These are phyloP conservation scores for Adelosebastes latens DNA, from an alignment of 2,797 vertebrate species.

Conservation along the genomic window DNA sequence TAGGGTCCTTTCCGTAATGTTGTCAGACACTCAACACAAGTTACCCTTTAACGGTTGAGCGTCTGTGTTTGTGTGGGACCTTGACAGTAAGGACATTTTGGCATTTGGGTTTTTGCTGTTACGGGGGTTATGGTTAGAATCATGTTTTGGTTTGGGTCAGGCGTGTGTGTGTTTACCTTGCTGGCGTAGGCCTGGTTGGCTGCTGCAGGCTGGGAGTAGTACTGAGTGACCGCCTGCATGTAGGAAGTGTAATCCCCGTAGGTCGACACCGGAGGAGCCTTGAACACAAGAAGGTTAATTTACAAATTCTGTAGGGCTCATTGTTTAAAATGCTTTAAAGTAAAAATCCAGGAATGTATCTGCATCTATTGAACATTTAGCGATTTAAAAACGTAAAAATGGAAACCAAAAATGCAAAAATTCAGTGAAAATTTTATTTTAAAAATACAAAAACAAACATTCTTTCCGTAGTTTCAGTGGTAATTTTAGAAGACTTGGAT, in stretches of 20 bases:
- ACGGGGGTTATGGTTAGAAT: neutral
- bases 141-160: neutral
- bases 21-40: too few relatives aligned
- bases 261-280: slow-evolving; percentile 76
- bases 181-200: slow-evolving; percentile 76
- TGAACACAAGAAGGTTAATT: slow-evolving; percentile 26
- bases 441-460: neutral
- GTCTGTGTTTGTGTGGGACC: neutral
- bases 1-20: too few relatives aligned
- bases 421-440: neutral
- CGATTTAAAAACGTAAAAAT: neutral
- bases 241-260: slow-evolving; percentile 84
- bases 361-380: neutral
- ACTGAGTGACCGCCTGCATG: slow-evolving; percentile 86
- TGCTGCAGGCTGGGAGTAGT: slow-evolving; percentile 84
- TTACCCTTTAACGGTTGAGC: neutral
- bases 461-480: neutral
- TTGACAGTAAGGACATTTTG: neutral
- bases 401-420: neutral
- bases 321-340: neutral
- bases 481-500: neutral
- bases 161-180: slow-evolving; percentile 76
- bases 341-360: neutral
- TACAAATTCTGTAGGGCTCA: neutral
- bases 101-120: neutral